Conservation (phyloP, 2,113 vertebrate species). For the Myotis lucifugus region DNA sequence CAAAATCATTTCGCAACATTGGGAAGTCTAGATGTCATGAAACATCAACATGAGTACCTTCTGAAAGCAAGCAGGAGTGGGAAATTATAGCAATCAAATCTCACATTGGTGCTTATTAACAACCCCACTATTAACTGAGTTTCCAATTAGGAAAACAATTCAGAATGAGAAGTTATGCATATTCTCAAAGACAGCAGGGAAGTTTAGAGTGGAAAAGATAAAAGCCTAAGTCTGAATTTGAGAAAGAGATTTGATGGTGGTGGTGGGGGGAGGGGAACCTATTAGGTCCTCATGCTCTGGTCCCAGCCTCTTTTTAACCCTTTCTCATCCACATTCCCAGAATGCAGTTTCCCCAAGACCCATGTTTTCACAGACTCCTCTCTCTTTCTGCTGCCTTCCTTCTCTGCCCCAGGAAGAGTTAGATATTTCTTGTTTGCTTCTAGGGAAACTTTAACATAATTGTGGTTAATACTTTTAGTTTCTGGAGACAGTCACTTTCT, state of each 20-base stretch:
- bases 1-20: not conserved
- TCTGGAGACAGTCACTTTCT: not conserved
- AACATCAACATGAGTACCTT: not conserved
- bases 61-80: not conserved
- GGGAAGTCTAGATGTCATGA: not conserved
- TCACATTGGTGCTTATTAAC: not conserved
- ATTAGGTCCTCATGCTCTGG: not conserved
- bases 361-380: not conserved
- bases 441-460: not conserved
- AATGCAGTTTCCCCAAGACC: not conserved
- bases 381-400: not conserved
- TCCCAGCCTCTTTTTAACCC: not conserved
- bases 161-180: not conserved
- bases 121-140: not conserved
- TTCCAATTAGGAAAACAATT: constrained; percentile 24
- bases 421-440: constrained; percentile 26
- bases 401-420: not conserved
- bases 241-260: not conserved
- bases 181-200: not conserved
- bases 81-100: not conserved
- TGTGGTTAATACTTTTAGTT: not conserved
- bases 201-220: not conserved
- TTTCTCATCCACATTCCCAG: not conserved
- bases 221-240: not conserved
- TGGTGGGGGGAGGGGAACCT: not conserved